Evolutionary conservation across 1,140 invertebrate species (phyloP), one percentile per base, ranked within the genome.

Genomic region (Helicoverpa armigera): DNA sequence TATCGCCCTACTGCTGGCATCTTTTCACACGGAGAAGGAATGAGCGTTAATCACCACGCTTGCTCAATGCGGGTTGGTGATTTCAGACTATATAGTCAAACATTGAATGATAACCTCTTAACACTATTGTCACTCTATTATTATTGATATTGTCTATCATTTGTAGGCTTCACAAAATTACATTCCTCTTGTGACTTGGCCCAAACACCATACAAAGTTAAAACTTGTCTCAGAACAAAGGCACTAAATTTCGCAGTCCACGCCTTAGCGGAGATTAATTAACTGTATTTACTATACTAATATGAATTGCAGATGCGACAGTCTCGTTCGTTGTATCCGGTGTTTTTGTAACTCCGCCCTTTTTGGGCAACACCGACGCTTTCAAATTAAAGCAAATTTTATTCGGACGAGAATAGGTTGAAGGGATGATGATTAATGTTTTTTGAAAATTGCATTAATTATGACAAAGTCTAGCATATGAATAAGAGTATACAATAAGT

Each of bases 231-330:
- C 65, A 79, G 82, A 85, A 89, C 87, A 87, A 90, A 90, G 83
- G 84, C 83, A 86, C 79, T 70, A 70, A 61, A 87, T 87, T 88
- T 87, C 75, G 86, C 85, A 75, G 81, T 70, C 70, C 79, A 85
- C 89, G 87, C 88, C 88, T 83, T 69, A 70, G 54, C 75, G 79
- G 83, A 89, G 87, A 89, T 91, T 89, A 91, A 90, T 91, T 91
- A 91, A 87, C 81, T 61, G 81, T 54, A 67, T 78, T 81, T 75
- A 74, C 72, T 67, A 60, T 61, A 65, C 79, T 80, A 81, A 82
- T 86, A 85, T 89, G 83, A 83, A 89, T 88, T 88, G 82, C 80
- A 86, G 80, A 86, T 88, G 58, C 29, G 63, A 51, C n/a, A 48
- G 60, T 31, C 31, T 69, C 50, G 73, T 81, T 81, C 65, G 31